Evolutionary conservation across 2,797 vertebrate genomes (phyloP), one percentile per base, ranked within the genome.

Genomic region (Pagetopsis macropterus): DNA sequence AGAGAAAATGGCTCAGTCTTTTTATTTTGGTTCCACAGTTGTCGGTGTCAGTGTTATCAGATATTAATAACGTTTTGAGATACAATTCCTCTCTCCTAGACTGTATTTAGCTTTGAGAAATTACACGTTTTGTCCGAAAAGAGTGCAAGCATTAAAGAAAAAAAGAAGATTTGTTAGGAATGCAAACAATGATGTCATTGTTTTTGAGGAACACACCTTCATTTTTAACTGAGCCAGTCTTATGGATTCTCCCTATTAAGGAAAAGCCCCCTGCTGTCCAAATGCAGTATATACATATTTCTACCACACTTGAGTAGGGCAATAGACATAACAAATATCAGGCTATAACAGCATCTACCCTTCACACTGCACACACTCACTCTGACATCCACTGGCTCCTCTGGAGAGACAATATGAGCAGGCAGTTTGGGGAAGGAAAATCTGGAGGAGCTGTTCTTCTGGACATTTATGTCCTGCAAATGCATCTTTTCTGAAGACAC

Each of bases 381-480:
- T 92, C 96, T 93, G 76, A 99, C 92, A 85, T 98, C 96, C 90
- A 98, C 93, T 3, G 94, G 93, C 74, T 96, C 95, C 3, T 85
- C 83, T 76, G 88, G 87, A 61, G 84, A 69, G 66, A 94, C 10
- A 37, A 90, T 64, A 31, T 94, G 72, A 75, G 90, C 87, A 7
- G 91, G 90, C 48, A 95, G 81, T 15, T 88, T 41, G 1, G 98
- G 97, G 58, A 98, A 94, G 21, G 82, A 95, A 85, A 99, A 99
- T 61, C 90, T 94, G 17, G 94, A 95, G 6, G 96, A 94, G 57
- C 83, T 91, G 70, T 81, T 83, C 21, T 83, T 89, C 37, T 91
- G 84, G 17, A 91, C 60, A 23, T 85, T 92, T 86, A 98, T 73
- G 77, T 90, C 60, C 84, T 91, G 73, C 84, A 75, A 70, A 58